A percentile compares a stretch with the other conserved stretches of the same genome.
Evolutionary conservation across 2,113 vertebrate genomes (phyloP).

Genomic region (Phoenicopterus ruber): DNA sequence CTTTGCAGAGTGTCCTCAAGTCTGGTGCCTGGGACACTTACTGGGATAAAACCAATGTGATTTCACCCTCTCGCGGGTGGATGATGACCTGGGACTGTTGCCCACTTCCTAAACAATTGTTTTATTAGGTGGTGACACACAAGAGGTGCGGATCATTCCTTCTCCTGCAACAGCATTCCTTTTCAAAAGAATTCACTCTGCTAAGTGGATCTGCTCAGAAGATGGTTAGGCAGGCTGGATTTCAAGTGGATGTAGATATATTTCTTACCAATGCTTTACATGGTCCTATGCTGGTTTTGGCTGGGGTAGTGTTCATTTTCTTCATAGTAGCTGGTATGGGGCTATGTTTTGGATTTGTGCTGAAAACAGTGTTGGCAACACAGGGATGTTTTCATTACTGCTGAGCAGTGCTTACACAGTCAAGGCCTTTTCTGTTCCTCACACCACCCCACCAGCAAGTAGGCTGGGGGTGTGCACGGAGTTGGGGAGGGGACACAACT

Average conservation of each 20-base stretch:
- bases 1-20: background rate
- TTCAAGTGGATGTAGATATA: background rate
- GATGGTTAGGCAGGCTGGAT: background rate
- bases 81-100: background rate
- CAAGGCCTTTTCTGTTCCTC: too few relatives aligned
- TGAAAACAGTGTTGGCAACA: too few relatives aligned
- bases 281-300: too few relatives aligned
- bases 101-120: background rate
- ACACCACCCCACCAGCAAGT: too few relatives aligned
- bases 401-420: too few relatives aligned
- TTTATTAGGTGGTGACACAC: background rate
- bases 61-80: background rate
- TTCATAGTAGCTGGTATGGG: too few relatives aligned
- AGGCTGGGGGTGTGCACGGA: too few relatives aligned
- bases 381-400: too few relatives aligned
- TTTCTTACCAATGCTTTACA: background rate
- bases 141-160: background rate
- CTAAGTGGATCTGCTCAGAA: background rate
- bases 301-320: too few relatives aligned
- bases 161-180: background rate
- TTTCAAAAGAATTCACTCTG: background rate
- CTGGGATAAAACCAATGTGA: background rate
- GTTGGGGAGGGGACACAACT: too few relatives aligned
- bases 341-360: too few relatives aligned
- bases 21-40: background rate